Conservation (phyloP, 2,113 vertebrate genomes). For the Paramormyrops kingsleyae region DNA sequence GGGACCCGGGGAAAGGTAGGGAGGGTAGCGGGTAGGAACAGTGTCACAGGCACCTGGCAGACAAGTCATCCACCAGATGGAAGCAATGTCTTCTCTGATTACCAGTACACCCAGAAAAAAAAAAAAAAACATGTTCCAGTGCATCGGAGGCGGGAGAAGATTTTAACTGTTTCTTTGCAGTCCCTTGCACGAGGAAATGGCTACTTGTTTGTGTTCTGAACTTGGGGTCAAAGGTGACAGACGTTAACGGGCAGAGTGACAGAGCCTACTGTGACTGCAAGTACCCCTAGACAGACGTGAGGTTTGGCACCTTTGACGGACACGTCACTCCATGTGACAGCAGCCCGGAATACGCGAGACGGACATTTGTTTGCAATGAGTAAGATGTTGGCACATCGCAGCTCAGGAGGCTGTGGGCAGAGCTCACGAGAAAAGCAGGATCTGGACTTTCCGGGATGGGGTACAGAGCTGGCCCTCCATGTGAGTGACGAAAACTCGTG, state of each 20-base stretch:
- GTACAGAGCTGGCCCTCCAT: not conserved
- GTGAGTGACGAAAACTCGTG: not conserved
- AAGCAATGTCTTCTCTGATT: conserved; percentile 12
- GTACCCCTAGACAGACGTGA: not conserved
- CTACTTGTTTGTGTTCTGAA: not conserved
- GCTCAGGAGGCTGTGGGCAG: not conserved
- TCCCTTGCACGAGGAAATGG: not conserved
- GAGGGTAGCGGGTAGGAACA: conserved; percentile 1
- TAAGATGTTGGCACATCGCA: not conserved
- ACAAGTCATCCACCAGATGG: conserved; percentile 19
- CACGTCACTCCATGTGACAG: not conserved
- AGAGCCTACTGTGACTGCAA: too few relatives aligned
- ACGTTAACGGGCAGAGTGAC: not conserved
- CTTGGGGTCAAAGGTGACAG: not conserved
- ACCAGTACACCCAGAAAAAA: not conserved
- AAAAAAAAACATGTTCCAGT: not conserved
- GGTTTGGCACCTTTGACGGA: not conserved
- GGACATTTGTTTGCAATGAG: not conserved
- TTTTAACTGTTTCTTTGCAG: conserved; percentile 9
- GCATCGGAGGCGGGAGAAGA: not conserved
- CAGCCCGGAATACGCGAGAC: not conserved
- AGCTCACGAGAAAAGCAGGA: not conserved
- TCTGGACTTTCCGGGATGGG: not conserved
- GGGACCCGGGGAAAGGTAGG: not conserved
- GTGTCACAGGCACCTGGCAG: conserved; percentile 15